Evolutionary conservation across 2,113 vertebrate species (phyloP).

Genomic region (Heterochromis multidens): DNA sequence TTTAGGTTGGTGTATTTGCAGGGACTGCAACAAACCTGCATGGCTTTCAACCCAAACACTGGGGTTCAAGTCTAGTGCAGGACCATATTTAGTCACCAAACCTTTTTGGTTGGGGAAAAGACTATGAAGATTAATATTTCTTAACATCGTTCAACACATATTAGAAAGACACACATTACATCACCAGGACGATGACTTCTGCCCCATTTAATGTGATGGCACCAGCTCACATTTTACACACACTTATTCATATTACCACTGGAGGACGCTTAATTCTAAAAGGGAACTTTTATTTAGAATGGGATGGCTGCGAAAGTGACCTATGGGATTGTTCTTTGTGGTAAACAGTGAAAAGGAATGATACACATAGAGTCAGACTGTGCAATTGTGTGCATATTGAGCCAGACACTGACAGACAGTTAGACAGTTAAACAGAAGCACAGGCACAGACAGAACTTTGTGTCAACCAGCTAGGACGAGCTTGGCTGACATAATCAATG

Average conservation of each 20-base stretch:
- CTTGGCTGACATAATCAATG: slow-evolving; percentile 60
- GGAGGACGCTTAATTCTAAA: not conserved
- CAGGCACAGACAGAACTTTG: not conserved
- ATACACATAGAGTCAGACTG: not conserved
- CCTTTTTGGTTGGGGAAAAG: not conserved
- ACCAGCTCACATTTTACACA: too few species aligned
- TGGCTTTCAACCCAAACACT: not conserved
- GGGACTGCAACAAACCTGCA: not conserved
- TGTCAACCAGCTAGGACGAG: not conserved
- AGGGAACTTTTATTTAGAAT: not conserved
- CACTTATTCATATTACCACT: not conserved
- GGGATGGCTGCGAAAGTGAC: not conserved
- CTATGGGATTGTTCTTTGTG: not conserved
- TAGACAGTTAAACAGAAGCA: not conserved
- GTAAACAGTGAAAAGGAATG: not conserved
- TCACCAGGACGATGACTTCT: not conserved
- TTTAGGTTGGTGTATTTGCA: not conserved
- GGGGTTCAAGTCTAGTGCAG: not conserved
- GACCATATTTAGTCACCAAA: not conserved
- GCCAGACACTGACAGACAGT: not conserved
- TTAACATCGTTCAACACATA: not conserved
- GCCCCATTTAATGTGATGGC: too few species aligned
- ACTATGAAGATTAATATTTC: not conserved
- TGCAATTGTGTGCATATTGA: slow-evolving; percentile 11
- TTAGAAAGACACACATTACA: not conserved